Conservation (phyloP, 1,140 invertebrate species). For the Anagrus nilaparvatae region DNA sequence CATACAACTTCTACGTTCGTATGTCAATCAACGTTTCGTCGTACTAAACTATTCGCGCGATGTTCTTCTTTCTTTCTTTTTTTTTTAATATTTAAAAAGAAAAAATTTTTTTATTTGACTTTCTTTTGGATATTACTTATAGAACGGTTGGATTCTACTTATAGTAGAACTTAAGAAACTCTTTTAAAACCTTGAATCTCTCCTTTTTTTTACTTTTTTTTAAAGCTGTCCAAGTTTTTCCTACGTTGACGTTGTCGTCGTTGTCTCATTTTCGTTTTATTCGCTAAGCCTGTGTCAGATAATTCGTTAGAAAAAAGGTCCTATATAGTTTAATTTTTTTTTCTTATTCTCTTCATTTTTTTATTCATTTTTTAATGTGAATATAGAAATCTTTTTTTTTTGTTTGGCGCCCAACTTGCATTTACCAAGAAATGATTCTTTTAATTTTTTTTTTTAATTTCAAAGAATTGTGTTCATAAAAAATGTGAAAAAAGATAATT, state of each 20-base stretch:
- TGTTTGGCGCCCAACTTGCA: too few relatives aligned
- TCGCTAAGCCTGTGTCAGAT: conserved; percentile 18
- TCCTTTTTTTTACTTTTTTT: not conserved
- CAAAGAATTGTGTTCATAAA: not conserved
- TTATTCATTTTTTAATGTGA: too few relatives aligned
- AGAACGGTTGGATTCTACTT: too few relatives aligned
- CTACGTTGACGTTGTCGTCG: conserved; percentile 12
- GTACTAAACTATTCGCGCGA: conserved; percentile 24
- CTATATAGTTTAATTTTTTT: conserved; percentile 23
- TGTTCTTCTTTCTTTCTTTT: too few relatives aligned
- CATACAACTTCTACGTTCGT: conserved; percentile 15
- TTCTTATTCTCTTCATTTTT: too few relatives aligned
- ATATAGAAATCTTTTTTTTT: not conserved
- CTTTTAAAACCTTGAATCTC: conserved; percentile 20
- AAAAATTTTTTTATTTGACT: too few relatives aligned
- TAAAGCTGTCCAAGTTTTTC: conserved; percentile 10
- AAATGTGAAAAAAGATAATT: too few relatives aligned
- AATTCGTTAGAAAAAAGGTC: conserved; percentile 29
- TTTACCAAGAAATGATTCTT: too few relatives aligned
- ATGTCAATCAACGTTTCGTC: conserved; percentile 34
- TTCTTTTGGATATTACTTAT: too few relatives aligned
- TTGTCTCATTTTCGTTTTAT: conserved; percentile 3
- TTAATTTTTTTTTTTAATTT: not conserved
- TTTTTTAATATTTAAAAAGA: too few relatives aligned
- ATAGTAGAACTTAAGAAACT: too few relatives aligned